Conservation (phyloP, 2,113 vertebrate genomes). For the Cebidichthys violaceus region DNA sequence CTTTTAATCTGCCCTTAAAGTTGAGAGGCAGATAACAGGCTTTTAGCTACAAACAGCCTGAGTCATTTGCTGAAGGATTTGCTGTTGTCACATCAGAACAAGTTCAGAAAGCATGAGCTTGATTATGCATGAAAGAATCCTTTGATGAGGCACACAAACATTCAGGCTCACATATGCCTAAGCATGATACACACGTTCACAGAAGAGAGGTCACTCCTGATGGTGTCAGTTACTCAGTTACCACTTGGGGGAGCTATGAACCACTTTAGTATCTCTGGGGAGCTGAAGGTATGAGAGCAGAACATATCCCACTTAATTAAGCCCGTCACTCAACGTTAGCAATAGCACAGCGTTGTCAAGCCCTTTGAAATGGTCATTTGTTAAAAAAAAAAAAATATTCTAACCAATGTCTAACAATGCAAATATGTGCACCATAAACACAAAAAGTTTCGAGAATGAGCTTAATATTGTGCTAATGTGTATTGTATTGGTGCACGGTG, state of each 20-base stretch:
- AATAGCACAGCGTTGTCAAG: background rate
- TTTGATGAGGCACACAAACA: slow-evolving; percentile 60
- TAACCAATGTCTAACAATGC: background rate
- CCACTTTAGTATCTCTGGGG: slow-evolving; percentile 45
- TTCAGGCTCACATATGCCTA: slow-evolving; percentile 19
- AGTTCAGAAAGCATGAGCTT: slow-evolving; percentile 63
- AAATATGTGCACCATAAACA: background rate
- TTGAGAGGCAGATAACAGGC: slow-evolving; percentile 77
- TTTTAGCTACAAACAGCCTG: slow-evolving; percentile 69
- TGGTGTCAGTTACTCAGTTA: slow-evolving; percentile 31
- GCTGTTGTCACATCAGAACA: slow-evolving; percentile 61
- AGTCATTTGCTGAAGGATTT: slow-evolving; percentile 73
- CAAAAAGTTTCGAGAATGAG: background rate
- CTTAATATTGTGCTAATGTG: background rate
- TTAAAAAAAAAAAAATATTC: background rate
- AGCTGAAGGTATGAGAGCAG: background rate
- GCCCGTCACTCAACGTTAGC: background rate
- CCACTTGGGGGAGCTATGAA: slow-evolving; percentile 74
- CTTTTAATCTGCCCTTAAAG: slow-evolving; percentile 75
- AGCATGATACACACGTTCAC: slow-evolving; percentile 7
- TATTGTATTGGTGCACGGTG: background rate
- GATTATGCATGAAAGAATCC: slow-evolving; percentile 58
- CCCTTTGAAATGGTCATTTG: background rate
- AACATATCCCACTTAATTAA: background rate
- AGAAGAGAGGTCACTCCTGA: slow-evolving; percentile 26